A percentile compares a stretch with the other conserved stretches of the same genome.
phyloP scores from a whole-genome alignment of 2,888 invertebrate genomes.

The Pemphredon lugubris region DNA sequence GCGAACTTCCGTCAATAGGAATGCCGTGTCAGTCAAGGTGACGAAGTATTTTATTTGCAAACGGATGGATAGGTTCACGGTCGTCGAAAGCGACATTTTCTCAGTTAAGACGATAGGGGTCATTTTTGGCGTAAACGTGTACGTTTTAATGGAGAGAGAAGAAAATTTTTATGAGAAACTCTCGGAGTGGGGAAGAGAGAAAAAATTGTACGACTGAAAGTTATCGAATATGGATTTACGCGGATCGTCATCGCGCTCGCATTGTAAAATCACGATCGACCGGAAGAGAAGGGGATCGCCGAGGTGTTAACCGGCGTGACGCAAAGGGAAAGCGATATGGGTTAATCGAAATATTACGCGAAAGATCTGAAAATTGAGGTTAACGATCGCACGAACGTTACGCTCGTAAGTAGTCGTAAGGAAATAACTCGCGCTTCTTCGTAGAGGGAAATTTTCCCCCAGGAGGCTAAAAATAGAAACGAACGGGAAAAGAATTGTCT shows the following conservation, averaged over 20 bases:
- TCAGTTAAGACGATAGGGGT: no score
- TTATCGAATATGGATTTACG: no score
- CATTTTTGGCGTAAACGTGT: no score
- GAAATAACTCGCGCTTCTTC: slow-evolving; percentile 10
- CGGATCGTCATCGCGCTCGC: no score
- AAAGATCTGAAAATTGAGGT: slow-evolving; percentile 3
- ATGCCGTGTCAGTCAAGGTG: background rate
- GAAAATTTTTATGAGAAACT: no score
- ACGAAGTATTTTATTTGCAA: background rate
- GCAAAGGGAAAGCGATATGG: background rate
- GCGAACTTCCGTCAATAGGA: background rate
- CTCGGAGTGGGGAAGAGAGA: no score
- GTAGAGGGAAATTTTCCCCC: background rate
- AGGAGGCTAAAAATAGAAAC: background rate
- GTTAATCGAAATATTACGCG: background rate
- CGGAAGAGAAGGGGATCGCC: no score
- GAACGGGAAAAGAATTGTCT: background rate
- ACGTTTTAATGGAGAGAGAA: no score
- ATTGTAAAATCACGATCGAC: no score
- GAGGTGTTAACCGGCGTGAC: no score
- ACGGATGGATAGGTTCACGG: background rate
- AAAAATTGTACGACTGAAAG: no score
- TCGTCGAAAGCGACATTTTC: background rate
- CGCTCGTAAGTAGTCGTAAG: background rate
- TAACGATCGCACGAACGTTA: slow-evolving; percentile 13